Conservation (phyloP, 2,797 vertebrate species). For the Ara ararauna region DNA sequence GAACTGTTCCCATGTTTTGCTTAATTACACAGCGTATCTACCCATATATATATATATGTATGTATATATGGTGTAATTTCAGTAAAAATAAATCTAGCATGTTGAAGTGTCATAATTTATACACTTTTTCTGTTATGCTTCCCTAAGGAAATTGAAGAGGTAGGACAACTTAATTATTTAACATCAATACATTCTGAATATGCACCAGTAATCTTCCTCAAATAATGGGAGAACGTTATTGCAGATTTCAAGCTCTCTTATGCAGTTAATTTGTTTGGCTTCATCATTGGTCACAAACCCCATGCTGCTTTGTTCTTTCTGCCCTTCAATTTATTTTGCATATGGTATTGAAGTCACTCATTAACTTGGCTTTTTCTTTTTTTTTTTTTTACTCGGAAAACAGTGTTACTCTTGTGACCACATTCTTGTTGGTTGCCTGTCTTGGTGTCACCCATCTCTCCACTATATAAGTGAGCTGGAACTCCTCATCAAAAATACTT, state of each 20-base stretch:
- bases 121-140: conserved; percentile 92
- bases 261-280: conserved; percentile 71
- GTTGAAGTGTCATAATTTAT: conserved; percentile 85
- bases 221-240: conserved; percentile 52
- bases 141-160: conserved; percentile 98
- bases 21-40: conserved; percentile 33
- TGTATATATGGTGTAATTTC: conserved; percentile 77
- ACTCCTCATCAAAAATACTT: neutral
- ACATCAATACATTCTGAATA: conserved; percentile 64
- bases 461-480: neutral
- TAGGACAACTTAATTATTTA: conserved; percentile 87
- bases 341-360: conserved; percentile 19
- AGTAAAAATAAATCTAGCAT: conserved; percentile 68
- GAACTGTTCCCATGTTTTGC: conserved; percentile 31
- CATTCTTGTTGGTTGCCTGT: neutral
- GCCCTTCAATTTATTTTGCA: conserved; percentile 42
- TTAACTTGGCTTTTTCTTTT: conserved; percentile 18
- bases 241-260: conserved; percentile 54
- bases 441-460: neutral
- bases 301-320: conserved; percentile 54
- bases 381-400: neutral
- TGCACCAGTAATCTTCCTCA: conserved; percentile 52
- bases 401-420: neutral
- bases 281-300: conserved; percentile 68
- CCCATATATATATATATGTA: conserved; percentile 61